Evolutionary conservation across 2,113 vertebrate genomes (phyloP).

Genomic region (Syrmaticus mikado): DNA sequence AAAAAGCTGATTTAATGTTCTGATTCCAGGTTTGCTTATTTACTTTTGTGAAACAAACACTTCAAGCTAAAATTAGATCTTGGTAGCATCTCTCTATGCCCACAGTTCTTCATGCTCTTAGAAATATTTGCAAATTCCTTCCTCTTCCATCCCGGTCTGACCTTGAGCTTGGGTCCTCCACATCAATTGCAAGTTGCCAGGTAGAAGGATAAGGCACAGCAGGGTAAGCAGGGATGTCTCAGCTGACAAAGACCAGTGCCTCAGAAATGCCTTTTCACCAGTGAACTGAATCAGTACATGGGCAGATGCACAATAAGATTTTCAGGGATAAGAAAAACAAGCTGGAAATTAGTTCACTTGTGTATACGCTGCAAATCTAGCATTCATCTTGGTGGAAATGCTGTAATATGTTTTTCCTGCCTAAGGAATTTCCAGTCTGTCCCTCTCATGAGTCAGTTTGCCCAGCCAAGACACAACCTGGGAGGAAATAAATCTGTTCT

Average conservation of each 20-base stretch:
- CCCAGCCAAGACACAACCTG: background rate
- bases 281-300: background rate
- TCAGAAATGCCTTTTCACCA: background rate
- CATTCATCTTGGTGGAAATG: background rate
- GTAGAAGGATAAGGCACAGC: background rate
- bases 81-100: background rate
- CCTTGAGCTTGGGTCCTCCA: background rate
- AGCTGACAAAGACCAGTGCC: background rate
- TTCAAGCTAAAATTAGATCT: background rate
- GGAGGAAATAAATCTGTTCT: accelerated
- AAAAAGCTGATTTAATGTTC: background rate
- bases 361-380: background rate
- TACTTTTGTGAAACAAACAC: too few species aligned
- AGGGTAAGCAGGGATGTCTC: background rate
- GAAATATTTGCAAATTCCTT: background rate
- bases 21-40: background rate
- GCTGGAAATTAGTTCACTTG: background rate
- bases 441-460: background rate
- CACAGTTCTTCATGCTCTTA: background rate
- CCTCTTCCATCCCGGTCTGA: background rate
- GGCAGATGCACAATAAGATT: background rate
- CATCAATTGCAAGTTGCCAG: background rate
- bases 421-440: background rate
- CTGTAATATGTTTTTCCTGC: background rate
- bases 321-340: background rate